phyloP scores from a whole-genome alignment of 2,888 invertebrate species.

The Nowickia ferox region DNA sequence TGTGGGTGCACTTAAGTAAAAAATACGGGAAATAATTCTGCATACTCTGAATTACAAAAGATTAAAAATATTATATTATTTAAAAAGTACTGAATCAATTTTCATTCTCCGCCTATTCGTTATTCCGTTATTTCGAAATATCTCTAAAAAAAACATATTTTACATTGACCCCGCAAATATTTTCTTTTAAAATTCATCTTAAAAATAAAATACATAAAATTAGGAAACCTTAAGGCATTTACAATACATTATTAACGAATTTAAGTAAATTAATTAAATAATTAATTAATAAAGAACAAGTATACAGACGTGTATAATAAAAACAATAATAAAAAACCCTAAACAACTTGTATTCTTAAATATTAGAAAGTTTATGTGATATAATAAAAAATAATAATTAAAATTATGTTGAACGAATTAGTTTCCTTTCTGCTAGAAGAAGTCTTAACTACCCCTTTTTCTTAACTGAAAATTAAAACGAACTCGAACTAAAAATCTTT shows the following conservation, averaged over 20 bases:
- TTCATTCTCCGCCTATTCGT: too few species aligned
- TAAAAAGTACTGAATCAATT: too few species aligned
- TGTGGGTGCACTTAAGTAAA: too few species aligned
- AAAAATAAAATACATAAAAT: neutral
- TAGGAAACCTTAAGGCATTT: constrained; percentile 50
- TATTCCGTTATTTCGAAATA: too few species aligned
- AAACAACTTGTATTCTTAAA: constrained; percentile 34
- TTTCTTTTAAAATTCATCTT: neutral
- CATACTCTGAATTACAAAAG: too few species aligned
- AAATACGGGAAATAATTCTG: too few species aligned
- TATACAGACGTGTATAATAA: constrained; percentile 2
- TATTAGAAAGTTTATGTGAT: constrained; percentile 60
- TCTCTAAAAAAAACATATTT: too few species aligned
- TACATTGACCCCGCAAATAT: too few species aligned
- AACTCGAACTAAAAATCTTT: constrained; percentile 10
- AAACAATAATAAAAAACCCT: neutral
- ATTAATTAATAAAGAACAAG: neutral
- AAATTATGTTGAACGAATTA: constrained; percentile 1
- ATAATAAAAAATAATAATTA: constrained; percentile 27
- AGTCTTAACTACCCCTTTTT: constrained; percentile 71
- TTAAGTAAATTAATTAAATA: constrained; percentile 39
- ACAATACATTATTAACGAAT: constrained; percentile 62
- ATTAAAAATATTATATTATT: too few species aligned
- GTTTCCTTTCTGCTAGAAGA: neutral
- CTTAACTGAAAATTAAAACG: constrained; percentile 11